Conservation (phyloP, 2,888 invertebrate species). For the Drosophila helvetica region DNA sequence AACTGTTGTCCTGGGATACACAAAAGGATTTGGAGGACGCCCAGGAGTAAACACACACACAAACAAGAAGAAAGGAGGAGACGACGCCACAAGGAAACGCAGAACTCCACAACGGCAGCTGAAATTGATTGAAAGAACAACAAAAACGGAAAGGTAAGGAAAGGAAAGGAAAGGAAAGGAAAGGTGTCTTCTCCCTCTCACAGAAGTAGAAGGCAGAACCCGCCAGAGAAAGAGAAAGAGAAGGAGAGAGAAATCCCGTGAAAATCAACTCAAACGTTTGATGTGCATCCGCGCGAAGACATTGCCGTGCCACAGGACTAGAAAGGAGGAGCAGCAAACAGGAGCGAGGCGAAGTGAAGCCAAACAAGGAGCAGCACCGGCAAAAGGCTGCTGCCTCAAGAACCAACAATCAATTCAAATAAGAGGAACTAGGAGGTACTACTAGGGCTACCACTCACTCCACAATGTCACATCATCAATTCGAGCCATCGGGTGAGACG, state of each 20-base stretch:
- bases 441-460: constrained; percentile 18
- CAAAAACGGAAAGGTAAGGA: constrained; percentile 39
- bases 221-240: neutral
- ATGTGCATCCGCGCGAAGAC: constrained; percentile 54
- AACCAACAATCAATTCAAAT: constrained; percentile 12
- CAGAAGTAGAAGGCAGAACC: neutral
- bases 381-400: constrained; percentile 15
- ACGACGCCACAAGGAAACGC: constrained; percentile 30
- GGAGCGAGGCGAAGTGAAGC: constrained; percentile 13
- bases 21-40: constrained; percentile 69
- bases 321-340: neutral
- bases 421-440: neutral
- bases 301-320: constrained; percentile 7
- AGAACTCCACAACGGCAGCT: constrained; percentile 58
- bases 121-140: constrained; percentile 73
- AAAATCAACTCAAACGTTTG: constrained; percentile 54
- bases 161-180: constrained; percentile 1
- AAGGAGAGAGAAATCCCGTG: constrained; percentile 17
- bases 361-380: constrained; percentile 45
- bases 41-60: constrained; percentile 48
- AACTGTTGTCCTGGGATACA: constrained; percentile 73
- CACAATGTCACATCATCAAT: constrained; percentile 29
- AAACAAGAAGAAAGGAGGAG: constrained; percentile 45
- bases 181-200: neutral
- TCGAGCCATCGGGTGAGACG: constrained; percentile 4